phyloP scores from a whole-genome alignment of 2,113 vertebrate genomes.

The Recurvirostra avosetta region DNA sequence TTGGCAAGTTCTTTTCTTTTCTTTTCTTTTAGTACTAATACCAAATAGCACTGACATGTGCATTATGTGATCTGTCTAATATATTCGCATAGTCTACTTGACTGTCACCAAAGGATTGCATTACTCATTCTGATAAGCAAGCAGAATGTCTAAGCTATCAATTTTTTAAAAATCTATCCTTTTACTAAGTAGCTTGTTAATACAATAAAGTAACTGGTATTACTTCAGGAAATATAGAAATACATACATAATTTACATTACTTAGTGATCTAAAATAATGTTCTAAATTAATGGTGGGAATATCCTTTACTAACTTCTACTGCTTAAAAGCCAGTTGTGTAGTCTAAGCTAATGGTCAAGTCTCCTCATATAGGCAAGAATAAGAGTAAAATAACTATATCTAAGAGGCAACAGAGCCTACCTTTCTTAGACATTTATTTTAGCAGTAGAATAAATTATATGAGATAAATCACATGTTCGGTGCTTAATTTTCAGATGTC shows the following conservation, averaged over 20 bases:
- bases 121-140: background rate
- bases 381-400: background rate
- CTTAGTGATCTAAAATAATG: background rate
- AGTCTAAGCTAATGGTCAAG: background rate
- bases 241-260: background rate
- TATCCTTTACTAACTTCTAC: background rate
- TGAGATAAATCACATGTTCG: background rate
- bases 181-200: background rate
- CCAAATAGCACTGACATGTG: background rate
- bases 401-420: background rate
- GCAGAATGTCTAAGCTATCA: background rate
- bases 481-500: background rate
- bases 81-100: background rate
- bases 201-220: background rate
- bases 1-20: background rate
- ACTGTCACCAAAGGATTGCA: background rate
- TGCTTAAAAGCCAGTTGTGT: background rate
- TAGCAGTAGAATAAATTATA: background rate
- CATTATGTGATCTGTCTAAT: background rate
- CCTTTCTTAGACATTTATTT: background rate
- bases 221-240: background rate
- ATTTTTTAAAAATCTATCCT: background rate
- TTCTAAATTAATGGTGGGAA: background rate
- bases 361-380: background rate
- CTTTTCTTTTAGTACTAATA: background rate